Conservation (phyloP, 2,888 invertebrate species). For the Pardosa pseudoannulata region DNA sequence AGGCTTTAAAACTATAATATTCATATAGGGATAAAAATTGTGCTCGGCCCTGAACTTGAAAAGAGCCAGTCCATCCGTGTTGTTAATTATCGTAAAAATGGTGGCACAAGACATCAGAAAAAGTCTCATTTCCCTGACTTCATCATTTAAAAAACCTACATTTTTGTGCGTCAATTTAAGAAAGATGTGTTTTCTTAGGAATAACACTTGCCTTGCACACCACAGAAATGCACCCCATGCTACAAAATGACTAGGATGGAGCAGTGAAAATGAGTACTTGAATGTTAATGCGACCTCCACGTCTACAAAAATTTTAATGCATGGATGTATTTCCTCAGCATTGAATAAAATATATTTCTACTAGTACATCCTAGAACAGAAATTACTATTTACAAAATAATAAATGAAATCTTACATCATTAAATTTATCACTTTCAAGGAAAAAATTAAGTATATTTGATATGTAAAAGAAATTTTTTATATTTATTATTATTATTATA, state of each 20-base stretch:
- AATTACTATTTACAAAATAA: too few relatives aligned
- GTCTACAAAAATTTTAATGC: too few relatives aligned
- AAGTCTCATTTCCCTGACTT: constrained; percentile 29
- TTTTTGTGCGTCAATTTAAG: constrained; percentile 62
- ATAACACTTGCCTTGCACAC: constrained; percentile 64
- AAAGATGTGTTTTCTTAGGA: constrained; percentile 51
- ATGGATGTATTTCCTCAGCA: too few relatives aligned
- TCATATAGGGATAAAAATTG: constrained; percentile 50
- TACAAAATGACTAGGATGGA: constrained; percentile 69
- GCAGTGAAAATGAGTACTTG: constrained; percentile 10
- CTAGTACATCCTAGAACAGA: too few relatives aligned
- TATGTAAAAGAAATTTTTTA: too few relatives aligned
- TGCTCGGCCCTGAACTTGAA: constrained; percentile 54
- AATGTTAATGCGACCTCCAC: constrained; percentile 1
- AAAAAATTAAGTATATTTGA: too few relatives aligned
- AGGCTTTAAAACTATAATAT: constrained; percentile 27
- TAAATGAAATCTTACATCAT: too few relatives aligned
- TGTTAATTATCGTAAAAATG: constrained; percentile 50
- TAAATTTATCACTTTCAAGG: too few relatives aligned
- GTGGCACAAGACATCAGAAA: constrained; percentile 39
- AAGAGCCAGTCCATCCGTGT: constrained; percentile 58
- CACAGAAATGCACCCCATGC: constrained; percentile 54
- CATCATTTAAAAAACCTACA: constrained; percentile 31
- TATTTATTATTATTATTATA: too few relatives aligned
- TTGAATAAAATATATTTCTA: too few relatives aligned